phyloP scores from a whole-genome alignment of 2,888 invertebrate species.

The Congeria kusceri region DNA sequence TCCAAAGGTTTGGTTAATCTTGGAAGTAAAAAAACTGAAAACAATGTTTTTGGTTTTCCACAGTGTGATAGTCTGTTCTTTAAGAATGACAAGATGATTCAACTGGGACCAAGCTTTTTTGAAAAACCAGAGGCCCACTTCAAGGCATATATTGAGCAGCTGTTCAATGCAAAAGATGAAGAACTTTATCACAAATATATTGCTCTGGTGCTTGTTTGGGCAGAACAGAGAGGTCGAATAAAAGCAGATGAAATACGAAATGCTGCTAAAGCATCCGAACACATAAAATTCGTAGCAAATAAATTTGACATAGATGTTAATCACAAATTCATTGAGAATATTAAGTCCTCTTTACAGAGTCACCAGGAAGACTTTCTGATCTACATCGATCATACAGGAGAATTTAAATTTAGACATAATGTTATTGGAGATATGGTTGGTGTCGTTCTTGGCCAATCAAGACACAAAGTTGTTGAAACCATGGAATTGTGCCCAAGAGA shows the following conservation, averaged over 20 bases:
- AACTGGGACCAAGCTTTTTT: constrained; percentile 24
- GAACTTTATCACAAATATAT: constrained; percentile 25
- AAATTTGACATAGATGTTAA: constrained; percentile 21
- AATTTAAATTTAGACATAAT: constrained; percentile 41
- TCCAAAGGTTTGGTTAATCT: neutral
- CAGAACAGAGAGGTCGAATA: constrained; percentile 16
- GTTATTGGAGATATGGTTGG: constrained; percentile 49
- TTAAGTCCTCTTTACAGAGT: constrained; percentile 14
- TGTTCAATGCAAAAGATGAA: constrained; percentile 7
- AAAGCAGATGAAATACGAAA: constrained; percentile 9
- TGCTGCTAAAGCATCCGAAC: neutral
- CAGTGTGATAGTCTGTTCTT: constrained; percentile 30
- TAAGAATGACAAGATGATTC: constrained; percentile 4
- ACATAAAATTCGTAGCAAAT: constrained; percentile 10
- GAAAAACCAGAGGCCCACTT: constrained; percentile 15
- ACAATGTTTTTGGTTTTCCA: constrained; percentile 38
- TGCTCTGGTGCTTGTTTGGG: constrained; percentile 37
- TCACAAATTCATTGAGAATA: neutral
- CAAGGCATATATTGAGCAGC: constrained; percentile 25
- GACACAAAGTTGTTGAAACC: constrained; percentile 13
- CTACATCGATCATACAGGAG: constrained; percentile 5
- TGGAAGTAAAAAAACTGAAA: neutral
- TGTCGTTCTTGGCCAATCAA: constrained; percentile 26
- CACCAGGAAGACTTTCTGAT: constrained; percentile 24
- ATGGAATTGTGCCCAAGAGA: constrained; percentile 35